Evolutionary conservation across 2,888 invertebrate species (phyloP), one percentile per base, ranked within the genome.

Genomic region (Mythimna ferrago): DNA sequence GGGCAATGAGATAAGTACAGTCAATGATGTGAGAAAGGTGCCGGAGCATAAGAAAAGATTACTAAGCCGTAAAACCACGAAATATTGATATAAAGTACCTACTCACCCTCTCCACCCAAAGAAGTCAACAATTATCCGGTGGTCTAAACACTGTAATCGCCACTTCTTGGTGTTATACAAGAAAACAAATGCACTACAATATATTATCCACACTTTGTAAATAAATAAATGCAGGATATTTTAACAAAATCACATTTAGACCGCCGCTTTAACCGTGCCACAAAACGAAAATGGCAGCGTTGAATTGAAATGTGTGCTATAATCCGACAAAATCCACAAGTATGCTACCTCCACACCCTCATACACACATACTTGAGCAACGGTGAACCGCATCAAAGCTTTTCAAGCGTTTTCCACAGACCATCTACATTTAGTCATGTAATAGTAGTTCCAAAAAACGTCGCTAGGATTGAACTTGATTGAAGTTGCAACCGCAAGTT

Each of bases 231-330:
- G 86, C 85, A 83, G 76, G 87, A 83, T 90, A 91, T 85, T 91
- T 91, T 80, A 87, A 82, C 82, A 90, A 92, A 91, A 89, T 89
- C 90, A 91, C 90, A 92, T 91, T 91, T 88, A 89, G 88, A 92
- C 93, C 91, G 92, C 96, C 94, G 93, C 94, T 93, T 1, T 78
- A 92, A 90, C 93, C 93, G 94, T 96, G 95, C 93, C 95, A 95
- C 95, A 96, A 95, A 96, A 95, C 95, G 96, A 96, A 96, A 96
- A 96, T 96, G 96, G 96, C 96, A 96, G 96, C 96, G 94, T 91
- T 91, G 91, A 91, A 91, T 88, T 90, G 88, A 89, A 91, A 90
- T 91, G 87, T 89, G 87, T 86, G 81, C 75, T 86, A 85, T 80
- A 85, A 80, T 57, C 79, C 81, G 78, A 80, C 82, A n/a, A 85